Evolutionary conservation across 2,888 invertebrate genomes (phyloP), one percentile per base, ranked within the genome.

Genomic region (Synanthedon vespiformis): DNA sequence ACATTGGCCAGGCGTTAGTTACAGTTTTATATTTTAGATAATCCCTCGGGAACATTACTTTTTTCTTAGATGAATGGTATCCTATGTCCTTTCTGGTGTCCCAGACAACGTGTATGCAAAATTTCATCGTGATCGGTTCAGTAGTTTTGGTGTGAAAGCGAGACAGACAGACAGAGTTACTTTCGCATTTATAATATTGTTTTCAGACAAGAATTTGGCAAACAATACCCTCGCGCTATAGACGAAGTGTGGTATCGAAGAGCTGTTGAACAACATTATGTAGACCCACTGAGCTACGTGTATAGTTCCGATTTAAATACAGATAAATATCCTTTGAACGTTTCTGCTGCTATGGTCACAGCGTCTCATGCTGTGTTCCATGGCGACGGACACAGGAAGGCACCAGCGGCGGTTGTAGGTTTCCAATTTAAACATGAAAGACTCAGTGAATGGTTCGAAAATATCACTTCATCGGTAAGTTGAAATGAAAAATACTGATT

Each of bases 231-330:
- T 4, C 89, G 90, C 50, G 92, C 96, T 1, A 95, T 94, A 50
- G 95, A 96, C 70, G 96, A 96, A 74, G 89, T 94, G 14, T 96
- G 95, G 95, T 96, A 96, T 73, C 92, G 92, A 57, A 89, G 95
- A 12, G 95, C 96, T 0, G 95, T 96, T 0, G 95, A 96, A 61
- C 95, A 95, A 64, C 92, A 95, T 77, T 92, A 92, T 68, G 86
- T 93, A 12, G 85, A 95, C 59, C 90, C 92, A 0, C 90, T 92
- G 40, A 94, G 94, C 64, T 96, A 94, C 72, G 94, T 96, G 0
- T 96, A 94, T 76, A 84, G 84, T 55, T 76, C 77, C 1, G 82
- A 84, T 8, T 59, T 82, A 44, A 83, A 70, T 61, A 81, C 84
- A 0, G 77, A 77, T 51, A 83, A 80, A 61, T 72, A 74, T 5